Conservation (phyloP, 2,113 vertebrate genomes). For the Mus pahari region DNA sequence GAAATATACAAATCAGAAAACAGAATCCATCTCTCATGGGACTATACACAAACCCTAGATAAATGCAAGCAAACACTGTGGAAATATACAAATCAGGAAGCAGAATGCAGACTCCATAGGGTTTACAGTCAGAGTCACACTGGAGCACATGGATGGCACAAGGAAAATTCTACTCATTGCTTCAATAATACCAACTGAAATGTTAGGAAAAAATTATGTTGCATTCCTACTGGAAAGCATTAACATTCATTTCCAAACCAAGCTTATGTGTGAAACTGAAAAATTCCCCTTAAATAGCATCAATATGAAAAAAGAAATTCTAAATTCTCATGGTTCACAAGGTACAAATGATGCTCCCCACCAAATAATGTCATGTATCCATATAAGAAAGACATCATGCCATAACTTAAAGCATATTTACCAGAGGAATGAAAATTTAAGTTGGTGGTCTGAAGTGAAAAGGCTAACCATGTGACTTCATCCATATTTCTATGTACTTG, state of each 20-base stretch:
- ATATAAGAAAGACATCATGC: not conserved
- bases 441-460: not conserved
- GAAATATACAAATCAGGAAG: not conserved
- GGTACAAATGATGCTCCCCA: not conserved
- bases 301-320: constrained; percentile 33
- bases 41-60: constrained; percentile 6
- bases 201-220: not conserved
- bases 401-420: not conserved
- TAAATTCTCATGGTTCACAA: not conserved
- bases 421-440: not conserved
- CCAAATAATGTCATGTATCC: not conserved
- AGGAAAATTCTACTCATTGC: not conserved
- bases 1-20: not conserved
- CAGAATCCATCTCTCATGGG: not conserved
- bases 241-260: not conserved
- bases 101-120: not conserved
- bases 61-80: not conserved
- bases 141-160: not conserved
- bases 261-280: not conserved
- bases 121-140: not conserved
- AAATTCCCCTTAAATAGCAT: not conserved
- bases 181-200: constrained; percentile 10
- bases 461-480: not conserved
- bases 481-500: not conserved
- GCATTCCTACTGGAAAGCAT: not conserved